Percentiles rank a stretch among this genome's conserved stretches.
phyloP scores from a whole-genome alignment of 2,113 vertebrate species.

The Forbesichthys agassizii region DNA sequence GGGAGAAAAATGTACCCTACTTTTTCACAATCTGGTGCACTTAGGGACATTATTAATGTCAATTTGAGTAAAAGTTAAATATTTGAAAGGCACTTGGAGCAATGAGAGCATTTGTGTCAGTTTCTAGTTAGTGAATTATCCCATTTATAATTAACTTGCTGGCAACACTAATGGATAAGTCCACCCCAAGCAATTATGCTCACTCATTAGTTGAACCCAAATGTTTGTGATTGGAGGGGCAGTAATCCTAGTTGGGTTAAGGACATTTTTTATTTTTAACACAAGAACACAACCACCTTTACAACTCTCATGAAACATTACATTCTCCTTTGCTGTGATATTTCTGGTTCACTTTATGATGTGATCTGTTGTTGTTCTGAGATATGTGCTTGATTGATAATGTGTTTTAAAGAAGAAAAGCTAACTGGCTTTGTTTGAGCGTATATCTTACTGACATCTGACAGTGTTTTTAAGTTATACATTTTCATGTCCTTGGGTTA shows the following conservation, averaged over 20 bases:
- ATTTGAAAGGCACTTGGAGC: not conserved
- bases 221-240: not conserved
- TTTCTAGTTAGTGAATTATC: not conserved
- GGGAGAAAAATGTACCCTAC: not conserved
- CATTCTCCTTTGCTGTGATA: too few relatives aligned
- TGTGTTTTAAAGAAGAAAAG: not conserved
- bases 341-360: too few relatives aligned
- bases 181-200: not conserved
- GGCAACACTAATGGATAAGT: not conserved
- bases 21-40: not conserved
- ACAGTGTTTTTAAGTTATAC: conserved; percentile 37
- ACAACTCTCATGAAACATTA: conserved; percentile 9
- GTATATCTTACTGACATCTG: conserved; percentile 40
- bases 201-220: not conserved
- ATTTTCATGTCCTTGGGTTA: conserved; percentile 33
- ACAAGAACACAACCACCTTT: not conserved
- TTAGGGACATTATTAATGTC: not conserved
- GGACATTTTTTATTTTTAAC: too few relatives aligned
- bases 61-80: not conserved
- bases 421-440: conserved; percentile 15
- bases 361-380: too few relatives aligned
- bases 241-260: too few relatives aligned
- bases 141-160: not conserved
- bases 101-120: not conserved
- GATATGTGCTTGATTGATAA: not conserved